Conservation (phyloP, 2,797 vertebrate species). For the Agapornis canus region DNA sequence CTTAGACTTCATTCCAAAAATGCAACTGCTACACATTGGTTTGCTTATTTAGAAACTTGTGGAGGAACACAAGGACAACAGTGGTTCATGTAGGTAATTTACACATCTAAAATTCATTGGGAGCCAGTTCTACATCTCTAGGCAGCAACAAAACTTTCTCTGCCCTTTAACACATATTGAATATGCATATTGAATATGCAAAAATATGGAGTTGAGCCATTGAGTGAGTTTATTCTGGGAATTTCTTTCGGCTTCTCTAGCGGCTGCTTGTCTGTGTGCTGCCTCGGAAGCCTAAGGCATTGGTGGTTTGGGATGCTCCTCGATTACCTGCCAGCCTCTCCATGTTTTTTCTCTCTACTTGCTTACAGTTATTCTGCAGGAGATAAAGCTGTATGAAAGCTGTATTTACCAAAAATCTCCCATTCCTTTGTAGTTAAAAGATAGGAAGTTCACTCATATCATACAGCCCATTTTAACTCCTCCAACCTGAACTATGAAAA, state of each 20-base stretch:
- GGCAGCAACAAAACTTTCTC: neutral
- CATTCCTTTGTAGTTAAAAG: constrained; percentile 8
- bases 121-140: neutral
- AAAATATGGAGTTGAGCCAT: neutral
- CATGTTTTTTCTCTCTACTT: neutral
- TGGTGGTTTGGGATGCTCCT: neutral
- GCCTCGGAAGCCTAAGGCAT: neutral
- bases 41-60: neutral
- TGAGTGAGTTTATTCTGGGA: neutral
- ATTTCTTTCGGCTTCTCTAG: neutral
- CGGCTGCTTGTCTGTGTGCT: neutral
- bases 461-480: neutral
- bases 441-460: neutral
- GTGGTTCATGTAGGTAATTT: neutral
- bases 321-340: neutral
- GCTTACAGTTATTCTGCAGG: constrained; percentile 42
- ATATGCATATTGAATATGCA: no score
- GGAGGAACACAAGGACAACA: neutral
- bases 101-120: neutral
- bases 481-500: neutral
- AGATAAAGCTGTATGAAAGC: constrained; percentile 38
- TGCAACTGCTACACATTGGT: neutral
- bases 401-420: constrained; percentile 25
- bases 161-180: neutral
- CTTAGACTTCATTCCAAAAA: neutral